These are phyloP conservation scores for Neotoma lepida DNA, from an alignment of 2,113 vertebrate species.

Conservation along the genomic window DNA sequence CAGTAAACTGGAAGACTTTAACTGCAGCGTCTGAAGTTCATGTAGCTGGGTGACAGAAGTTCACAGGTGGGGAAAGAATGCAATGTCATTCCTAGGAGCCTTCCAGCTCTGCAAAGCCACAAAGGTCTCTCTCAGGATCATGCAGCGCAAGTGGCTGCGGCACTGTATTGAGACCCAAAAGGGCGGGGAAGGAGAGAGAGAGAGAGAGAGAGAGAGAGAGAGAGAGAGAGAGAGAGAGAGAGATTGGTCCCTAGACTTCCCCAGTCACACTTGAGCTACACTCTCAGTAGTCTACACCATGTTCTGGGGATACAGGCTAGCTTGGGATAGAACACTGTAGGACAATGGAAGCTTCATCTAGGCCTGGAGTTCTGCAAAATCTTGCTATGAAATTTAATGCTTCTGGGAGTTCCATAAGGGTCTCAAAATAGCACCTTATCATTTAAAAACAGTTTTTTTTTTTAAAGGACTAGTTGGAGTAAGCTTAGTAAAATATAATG, in stretches of 20 bases:
- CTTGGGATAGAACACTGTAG: background rate
- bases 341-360: background rate
- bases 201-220: too few species aligned
- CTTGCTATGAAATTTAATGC: background rate
- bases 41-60: background rate
- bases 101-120: background rate
- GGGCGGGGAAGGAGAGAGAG: background rate
- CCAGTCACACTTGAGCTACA: background rate
- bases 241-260: rapidly evolving
- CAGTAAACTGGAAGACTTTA: background rate
- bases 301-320: background rate
- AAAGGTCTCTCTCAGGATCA: background rate
- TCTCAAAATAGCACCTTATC: background rate
- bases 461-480: background rate
- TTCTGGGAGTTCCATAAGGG: background rate
- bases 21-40: background rate
- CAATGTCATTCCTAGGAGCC: background rate
- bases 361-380: background rate
- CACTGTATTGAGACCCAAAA: background rate
- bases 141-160: background rate
- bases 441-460: background rate
- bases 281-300: background rate
- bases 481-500: background rate
- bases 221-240: background rate
- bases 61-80: background rate